Evolutionary conservation across 2,888 invertebrate genomes (phyloP), one percentile per base, ranked within the genome.

Genomic region (Tetanocera ferruginea): DNA sequence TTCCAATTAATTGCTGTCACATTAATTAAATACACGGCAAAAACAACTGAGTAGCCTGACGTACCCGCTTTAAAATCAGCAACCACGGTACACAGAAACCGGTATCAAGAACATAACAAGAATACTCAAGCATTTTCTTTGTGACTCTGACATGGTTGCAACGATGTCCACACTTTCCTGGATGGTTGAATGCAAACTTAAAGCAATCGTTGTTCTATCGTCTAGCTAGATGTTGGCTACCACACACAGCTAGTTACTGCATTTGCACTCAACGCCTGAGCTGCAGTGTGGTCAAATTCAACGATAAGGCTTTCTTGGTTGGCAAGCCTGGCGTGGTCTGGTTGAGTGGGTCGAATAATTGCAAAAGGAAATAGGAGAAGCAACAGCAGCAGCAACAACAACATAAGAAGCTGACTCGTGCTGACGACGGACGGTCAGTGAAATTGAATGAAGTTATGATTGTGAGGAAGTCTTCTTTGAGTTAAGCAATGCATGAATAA

Each of bases 1-100:
- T 77, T 77, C 69, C 74, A 73, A 77, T 74, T 77, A 77, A 77
- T 77, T 67, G 77, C 77, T 73, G 69, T 69, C 77, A 69, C 74
- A 69, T 77, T 77, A 77, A 77, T 77, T 77, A 77, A 73, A 77
- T 77, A 37, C 71, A 62, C 5, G 37, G 34, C 51, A 74, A 71
- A 51, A 28, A n/a, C 19, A 70, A 31, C 49, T 17, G 28, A 70
- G 5, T 9, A 49, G 28, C 23, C 31, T 11, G 17, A 69, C 25
- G 6, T n/a, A n/a, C 8, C n/a, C 69, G 69, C 14, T 43, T 8
- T n/a, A 2, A 17, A 69, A n/a, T 43, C 34, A 51, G 17, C 14
- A 66, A 31, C 34, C 52, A 55, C 17, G 11, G n/a, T 31, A 19
- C 34, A 55, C n/a, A 51, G 14, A 66, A 37, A 23, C 17, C 64